Conservation (phyloP, 2,797 vertebrate genomes). For the Malurus splendens region DNA sequence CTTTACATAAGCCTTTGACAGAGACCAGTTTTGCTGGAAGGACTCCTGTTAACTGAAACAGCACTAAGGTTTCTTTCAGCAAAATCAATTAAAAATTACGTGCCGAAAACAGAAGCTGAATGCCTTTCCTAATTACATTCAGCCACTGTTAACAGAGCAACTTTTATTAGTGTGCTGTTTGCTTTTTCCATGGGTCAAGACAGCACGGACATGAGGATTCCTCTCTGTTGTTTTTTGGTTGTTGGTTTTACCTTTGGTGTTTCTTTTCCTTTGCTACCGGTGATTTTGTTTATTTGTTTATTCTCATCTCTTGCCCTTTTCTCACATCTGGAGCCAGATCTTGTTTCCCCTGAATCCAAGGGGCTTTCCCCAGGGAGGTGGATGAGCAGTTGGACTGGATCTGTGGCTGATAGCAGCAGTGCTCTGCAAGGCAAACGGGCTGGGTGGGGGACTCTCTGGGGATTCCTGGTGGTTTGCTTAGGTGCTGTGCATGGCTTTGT, state of each 20-base stretch:
- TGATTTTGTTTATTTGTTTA: constrained; percentile 25
- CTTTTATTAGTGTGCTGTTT: not conserved
- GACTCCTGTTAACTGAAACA: constrained; percentile 5
- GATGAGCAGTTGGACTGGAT: not conserved
- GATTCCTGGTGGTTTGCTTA: not conserved
- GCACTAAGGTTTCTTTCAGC: constrained; percentile 14
- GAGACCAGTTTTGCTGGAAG: constrained; percentile 36
- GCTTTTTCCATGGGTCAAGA: not conserved
- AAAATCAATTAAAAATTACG: constrained; percentile 26
- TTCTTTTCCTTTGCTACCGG: not conserved
- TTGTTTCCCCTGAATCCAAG: not conserved
- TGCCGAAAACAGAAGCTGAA: constrained; percentile 5
- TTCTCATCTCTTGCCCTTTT: not conserved
- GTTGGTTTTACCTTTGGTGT: not conserved
- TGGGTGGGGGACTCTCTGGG: not conserved
- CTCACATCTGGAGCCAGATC: not conserved
- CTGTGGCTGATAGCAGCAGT: not conserved
- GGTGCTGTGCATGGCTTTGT: not conserved
- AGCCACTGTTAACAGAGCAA: not conserved
- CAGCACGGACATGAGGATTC: not conserved
- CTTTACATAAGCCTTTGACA: constrained; percentile 7
- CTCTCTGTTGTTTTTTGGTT: not conserved
- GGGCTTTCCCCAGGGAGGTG: not conserved
- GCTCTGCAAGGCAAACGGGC: not conserved
- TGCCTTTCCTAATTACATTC: not conserved